Evolutionary conservation across 2,797 vertebrate species (phyloP).

Genomic region (Emydoidea blandingii): DNA sequence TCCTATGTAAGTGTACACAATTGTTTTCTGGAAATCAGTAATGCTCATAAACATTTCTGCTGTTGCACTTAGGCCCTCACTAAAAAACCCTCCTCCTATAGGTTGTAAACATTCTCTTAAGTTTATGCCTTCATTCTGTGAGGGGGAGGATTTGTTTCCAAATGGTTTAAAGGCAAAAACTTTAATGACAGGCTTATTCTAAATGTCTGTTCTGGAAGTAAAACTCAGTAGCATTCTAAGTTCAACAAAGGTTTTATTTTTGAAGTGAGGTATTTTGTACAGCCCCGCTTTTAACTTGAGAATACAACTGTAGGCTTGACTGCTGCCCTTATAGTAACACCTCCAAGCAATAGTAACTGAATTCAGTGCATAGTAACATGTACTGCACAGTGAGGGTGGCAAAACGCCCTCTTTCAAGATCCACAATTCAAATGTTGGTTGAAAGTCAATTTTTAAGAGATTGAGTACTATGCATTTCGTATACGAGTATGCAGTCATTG

Average conservation of each 20-base stretch:
- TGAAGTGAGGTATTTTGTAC: not conserved
- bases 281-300: not conserved
- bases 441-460: not conserved
- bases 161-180: not conserved
- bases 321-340: not conserved
- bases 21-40: not conserved
- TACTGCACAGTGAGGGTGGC: not conserved
- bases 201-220: not conserved
- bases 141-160: not conserved
- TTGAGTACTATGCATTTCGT: not conserved
- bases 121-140: not conserved
- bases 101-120: not conserved
- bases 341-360: not conserved
- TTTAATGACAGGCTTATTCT: not conserved
- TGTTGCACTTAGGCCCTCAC: not conserved
- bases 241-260: not conserved
- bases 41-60: not conserved
- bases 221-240: not conserved
- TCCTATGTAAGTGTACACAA: accelerated
- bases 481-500: not conserved
- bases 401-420: not conserved
- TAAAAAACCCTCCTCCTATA: not conserved
- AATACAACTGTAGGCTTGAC: not conserved
- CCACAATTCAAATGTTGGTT: accelerated
- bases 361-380: not conserved